phyloP scores from a whole-genome alignment of 2,113 vertebrate species.

The Serilophus lunatus region DNA sequence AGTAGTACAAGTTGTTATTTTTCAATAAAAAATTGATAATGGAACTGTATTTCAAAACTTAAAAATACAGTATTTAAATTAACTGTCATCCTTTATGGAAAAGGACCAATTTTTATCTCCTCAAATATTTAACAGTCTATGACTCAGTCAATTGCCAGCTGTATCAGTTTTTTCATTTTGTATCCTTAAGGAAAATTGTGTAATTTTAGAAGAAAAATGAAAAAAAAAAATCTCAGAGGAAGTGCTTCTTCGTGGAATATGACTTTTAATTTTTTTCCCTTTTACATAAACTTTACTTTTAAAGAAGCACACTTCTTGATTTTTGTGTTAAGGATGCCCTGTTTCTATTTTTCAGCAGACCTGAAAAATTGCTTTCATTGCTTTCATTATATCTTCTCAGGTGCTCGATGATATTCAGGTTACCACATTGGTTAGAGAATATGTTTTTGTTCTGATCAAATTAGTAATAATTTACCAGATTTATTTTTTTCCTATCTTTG shows the following conservation, averaged over 20 bases:
- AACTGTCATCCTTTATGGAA: background rate
- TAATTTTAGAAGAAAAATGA: background rate
- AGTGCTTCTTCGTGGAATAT: background rate
- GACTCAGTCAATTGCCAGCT: conserved; percentile 13
- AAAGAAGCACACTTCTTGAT: background rate
- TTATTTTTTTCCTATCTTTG: background rate
- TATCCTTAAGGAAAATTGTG: background rate
- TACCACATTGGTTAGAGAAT: background rate
- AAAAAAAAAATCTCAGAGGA: background rate
- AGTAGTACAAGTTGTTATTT: background rate
- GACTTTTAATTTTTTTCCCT: background rate
- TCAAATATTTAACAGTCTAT: background rate
- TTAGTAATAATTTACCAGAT: background rate
- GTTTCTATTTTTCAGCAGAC: background rate
- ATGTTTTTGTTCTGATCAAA: background rate
- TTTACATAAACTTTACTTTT: background rate
- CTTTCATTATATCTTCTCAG: background rate
- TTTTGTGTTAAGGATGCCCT: background rate
- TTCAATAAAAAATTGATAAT: background rate
- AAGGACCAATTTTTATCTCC: background rate
- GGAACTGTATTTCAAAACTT: background rate
- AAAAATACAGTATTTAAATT: background rate
- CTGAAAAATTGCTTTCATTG: background rate
- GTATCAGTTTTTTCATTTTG: background rate
- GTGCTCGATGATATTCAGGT: background rate